Percentiles rank a stretch among this genome's conserved stretches.
phyloP scores from a whole-genome alignment of 2,888 invertebrate species.

The Latrodectus hesperus region DNA sequence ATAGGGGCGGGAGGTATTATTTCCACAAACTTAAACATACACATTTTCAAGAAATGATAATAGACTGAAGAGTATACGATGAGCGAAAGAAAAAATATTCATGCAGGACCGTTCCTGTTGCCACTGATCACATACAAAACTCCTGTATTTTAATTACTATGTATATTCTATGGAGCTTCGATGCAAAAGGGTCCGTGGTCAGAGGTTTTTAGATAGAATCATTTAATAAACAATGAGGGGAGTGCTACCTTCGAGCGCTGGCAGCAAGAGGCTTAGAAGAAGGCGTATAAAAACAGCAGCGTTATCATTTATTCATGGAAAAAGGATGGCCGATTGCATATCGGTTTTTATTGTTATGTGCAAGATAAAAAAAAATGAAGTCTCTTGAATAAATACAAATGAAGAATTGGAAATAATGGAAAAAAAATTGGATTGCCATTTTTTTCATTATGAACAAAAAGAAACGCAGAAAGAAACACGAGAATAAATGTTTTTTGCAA shows the following conservation, averaged over 20 bases:
- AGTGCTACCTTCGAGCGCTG: constrained; percentile 6
- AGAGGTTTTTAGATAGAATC: constrained; percentile 15
- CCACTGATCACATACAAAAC: constrained; percentile 4
- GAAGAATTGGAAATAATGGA: background rate
- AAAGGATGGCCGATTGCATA: constrained; percentile 28
- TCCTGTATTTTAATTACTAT: constrained; percentile 31
- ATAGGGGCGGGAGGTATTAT: constrained; percentile 15
- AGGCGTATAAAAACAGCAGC: background rate
- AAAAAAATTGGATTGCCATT: background rate
- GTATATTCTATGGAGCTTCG: constrained; percentile 10
- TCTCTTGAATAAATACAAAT: constrained; percentile 30
- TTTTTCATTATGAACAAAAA: background rate
- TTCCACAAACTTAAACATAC: constrained; percentile 32
- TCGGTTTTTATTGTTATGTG: constrained; percentile 57
- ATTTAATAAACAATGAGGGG: constrained; percentile 60
- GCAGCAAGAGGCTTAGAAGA: background rate
- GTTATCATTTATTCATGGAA: constrained; percentile 46
- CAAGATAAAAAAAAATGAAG: background rate
- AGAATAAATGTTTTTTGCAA: no score
- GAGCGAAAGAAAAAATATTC: background rate
- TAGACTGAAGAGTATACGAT: background rate
- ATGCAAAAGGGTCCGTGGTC: constrained; percentile 14
- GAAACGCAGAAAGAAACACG: no score
- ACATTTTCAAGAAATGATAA: constrained; percentile 23
- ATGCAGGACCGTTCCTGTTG: background rate